phyloP scores from a whole-genome alignment of 2,113 vertebrate genomes.

The Micronycteris hirsuta region DNA sequence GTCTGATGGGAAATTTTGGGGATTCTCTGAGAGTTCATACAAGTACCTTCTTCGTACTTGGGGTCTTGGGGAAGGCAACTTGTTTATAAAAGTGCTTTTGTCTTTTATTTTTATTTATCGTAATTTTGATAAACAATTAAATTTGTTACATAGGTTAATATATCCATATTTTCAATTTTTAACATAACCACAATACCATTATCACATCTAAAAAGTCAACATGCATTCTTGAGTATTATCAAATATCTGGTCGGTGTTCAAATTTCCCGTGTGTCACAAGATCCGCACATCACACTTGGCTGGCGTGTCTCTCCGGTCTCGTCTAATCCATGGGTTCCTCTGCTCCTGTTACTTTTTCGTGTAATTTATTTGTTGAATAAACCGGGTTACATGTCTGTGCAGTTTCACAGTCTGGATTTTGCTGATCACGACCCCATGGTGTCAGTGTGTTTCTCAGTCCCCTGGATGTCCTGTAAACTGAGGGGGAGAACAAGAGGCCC shows the following conservation, averaged over 20 bases:
- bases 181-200: background rate
- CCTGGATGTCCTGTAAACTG: background rate
- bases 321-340: background rate
- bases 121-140: background rate
- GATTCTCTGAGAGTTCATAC: background rate
- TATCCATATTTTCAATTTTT: background rate
- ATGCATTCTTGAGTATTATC: background rate
- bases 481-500: background rate
- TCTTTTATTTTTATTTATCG: slow-evolving; percentile 4
- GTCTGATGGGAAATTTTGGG: background rate
- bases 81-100: background rate
- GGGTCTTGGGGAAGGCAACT: background rate
- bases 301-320: background rate
- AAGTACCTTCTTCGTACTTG: background rate
- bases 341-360: background rate
- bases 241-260: background rate
- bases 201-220: background rate
- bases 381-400: background rate
- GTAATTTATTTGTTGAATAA: background rate
- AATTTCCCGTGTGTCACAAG: background rate
- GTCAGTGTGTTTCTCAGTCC: background rate
- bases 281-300: background rate
- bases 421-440: background rate
- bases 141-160: background rate
- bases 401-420: background rate